Conservation (phyloP, 2,888 invertebrate species). For the Laspeyria flexula region DNA sequence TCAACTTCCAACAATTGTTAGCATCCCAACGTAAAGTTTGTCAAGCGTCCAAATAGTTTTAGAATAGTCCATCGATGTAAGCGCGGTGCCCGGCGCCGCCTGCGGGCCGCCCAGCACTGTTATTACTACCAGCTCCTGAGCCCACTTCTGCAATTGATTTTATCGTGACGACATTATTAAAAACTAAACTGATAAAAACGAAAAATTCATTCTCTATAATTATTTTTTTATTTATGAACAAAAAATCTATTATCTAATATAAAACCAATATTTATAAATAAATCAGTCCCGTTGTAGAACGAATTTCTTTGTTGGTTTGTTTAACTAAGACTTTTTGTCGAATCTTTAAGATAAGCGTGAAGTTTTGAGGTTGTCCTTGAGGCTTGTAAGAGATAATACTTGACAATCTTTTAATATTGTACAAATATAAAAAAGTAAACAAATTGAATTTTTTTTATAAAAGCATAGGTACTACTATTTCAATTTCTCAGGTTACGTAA, state of each 20-base stretch:
- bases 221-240: conserved; percentile 62
- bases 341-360: conserved; percentile 24
- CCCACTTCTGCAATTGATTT: conserved; percentile 74
- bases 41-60: conserved; percentile 20
- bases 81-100: conserved; percentile 34
- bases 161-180: conserved; percentile 81
- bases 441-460: neutral
- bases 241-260: conserved; percentile 60
- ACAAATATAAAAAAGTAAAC: neutral
- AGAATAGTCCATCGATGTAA: conserved; percentile 38
- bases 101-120: conserved; percentile 59
- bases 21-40: neutral
- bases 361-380: conserved; percentile 13
- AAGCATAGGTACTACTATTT: too few relatives aligned
- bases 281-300: conserved; percentile 45
- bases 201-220: conserved; percentile 47
- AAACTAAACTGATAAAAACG: conserved; percentile 58
- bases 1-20: neutral
- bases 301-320: conserved; percentile 34
- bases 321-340: conserved; percentile 29
- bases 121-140: conserved; percentile 74
- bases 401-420: conserved; percentile 1
- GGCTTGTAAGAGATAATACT: conserved; percentile 1
- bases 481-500: neutral
- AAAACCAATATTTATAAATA: conserved; percentile 58